Evolutionary conservation across 2,888 invertebrate genomes (phyloP).

Genomic region (Heliothis peltigera): DNA sequence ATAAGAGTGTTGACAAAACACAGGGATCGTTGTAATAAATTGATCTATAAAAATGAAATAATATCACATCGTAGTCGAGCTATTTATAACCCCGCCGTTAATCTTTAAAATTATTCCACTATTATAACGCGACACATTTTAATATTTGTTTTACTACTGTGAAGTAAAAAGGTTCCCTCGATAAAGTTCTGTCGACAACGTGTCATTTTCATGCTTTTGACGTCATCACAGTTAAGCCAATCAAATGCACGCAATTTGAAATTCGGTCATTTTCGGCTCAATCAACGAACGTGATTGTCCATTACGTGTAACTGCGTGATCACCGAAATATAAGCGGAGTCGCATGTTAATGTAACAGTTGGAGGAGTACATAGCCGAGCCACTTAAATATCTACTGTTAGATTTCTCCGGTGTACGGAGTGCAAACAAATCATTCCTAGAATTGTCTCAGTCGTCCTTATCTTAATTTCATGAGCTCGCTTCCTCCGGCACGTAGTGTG

Average conservation of each 20-base stretch:
- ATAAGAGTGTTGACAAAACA: slow-evolving; percentile 49
- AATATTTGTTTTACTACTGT: slow-evolving; percentile 39
- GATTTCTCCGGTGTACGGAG: slow-evolving; percentile 48
- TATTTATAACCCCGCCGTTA: slow-evolving; percentile 55
- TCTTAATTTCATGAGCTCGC: slow-evolving; percentile 64
- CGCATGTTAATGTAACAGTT: slow-evolving; percentile 54
- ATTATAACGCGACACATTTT: slow-evolving; percentile 46
- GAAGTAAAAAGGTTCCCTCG: slow-evolving; percentile 45
- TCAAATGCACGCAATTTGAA: slow-evolving; percentile 56
- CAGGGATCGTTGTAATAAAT: slow-evolving; percentile 45
- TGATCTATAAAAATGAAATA: slow-evolving; percentile 52
- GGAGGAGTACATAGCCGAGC: slow-evolving; percentile 31
- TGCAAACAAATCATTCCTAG: slow-evolving; percentile 60
- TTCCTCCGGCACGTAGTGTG: slow-evolving; percentile 49
- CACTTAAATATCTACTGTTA: slow-evolving; percentile 52
- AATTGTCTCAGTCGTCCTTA: slow-evolving; percentile 57
- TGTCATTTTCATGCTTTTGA: slow-evolving; percentile 50
- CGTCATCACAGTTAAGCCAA: slow-evolving; percentile 46
- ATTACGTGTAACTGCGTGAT: slow-evolving; percentile 46
- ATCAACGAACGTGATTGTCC: slow-evolving; percentile 51
- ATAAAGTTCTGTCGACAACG: slow-evolving; percentile 41
- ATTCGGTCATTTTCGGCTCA: slow-evolving; percentile 54
- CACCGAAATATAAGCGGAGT: slow-evolving; percentile 35
- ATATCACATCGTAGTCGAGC: slow-evolving; percentile 1
- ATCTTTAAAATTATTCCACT: slow-evolving; percentile 60